Evolutionary conservation across 2,113 vertebrate genomes (phyloP).

Genomic region (Pampusana beccarii): DNA sequence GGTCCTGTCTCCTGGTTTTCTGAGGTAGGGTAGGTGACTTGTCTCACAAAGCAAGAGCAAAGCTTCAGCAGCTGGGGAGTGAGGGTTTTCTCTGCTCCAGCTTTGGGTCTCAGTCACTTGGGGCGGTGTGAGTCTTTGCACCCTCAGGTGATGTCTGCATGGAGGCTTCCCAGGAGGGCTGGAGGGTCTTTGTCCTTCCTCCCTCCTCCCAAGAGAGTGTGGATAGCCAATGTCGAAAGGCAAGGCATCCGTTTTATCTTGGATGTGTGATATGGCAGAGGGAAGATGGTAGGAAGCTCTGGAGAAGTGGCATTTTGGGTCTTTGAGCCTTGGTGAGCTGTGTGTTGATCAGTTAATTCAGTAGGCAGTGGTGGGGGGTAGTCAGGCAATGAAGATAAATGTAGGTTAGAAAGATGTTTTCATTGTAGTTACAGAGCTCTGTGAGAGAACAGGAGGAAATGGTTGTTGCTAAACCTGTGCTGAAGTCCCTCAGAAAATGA

Average conservation of each 20-base stretch:
- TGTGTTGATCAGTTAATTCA: not conserved
- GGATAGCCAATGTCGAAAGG: rapidly evolving
- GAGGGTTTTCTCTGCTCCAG: not conserved
- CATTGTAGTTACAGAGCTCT: not conserved
- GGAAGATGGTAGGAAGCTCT: not conserved
- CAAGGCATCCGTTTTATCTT: not conserved
- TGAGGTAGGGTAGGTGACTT: rapidly evolving
- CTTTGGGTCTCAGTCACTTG: not conserved
- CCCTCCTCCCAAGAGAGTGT: not conserved
- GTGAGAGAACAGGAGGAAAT: not conserved
- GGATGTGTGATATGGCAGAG: not conserved
- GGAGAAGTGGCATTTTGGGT: not conserved
- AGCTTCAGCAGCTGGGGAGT: not conserved
- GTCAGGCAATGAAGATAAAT: not conserved
- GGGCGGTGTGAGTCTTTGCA: rapidly evolving
- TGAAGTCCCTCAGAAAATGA: not conserved
- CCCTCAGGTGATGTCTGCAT: not conserved
- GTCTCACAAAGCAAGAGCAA: not conserved
- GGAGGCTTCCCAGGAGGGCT: not conserved
- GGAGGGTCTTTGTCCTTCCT: not conserved
- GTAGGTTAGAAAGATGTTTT: not conserved
- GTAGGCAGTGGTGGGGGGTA: not conserved
- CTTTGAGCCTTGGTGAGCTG: not conserved
- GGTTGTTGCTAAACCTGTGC: not conserved
- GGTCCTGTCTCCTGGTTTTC: not conserved